phyloP scores from a whole-genome alignment of 2,888 invertebrate species.

The Tenthredo livida region DNA sequence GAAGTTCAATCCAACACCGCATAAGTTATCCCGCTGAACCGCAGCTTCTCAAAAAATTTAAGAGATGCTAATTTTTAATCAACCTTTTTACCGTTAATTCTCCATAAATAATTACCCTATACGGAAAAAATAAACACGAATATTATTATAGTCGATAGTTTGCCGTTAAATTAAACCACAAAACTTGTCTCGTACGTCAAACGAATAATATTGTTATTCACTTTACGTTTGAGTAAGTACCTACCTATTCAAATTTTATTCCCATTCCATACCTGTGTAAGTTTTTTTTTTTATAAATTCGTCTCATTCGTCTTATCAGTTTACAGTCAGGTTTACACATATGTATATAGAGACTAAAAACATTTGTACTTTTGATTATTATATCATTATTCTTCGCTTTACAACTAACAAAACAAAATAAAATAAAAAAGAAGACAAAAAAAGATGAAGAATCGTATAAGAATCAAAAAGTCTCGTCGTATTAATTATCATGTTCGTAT shows the following conservation, averaged over 20 bases:
- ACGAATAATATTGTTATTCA: neutral
- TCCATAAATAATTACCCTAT: neutral
- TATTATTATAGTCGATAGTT: neutral
- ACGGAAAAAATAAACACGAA: too few relatives aligned
- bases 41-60: neutral
- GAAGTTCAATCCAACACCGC: neutral
- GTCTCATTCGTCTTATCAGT: neutral
- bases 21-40: neutral
- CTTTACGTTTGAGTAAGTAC: neutral
- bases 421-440: neutral
- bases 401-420: neutral
- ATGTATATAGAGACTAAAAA: neutral
- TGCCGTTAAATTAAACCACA: neutral
- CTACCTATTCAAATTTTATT: neutral
- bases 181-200: conserved; percentile 6
- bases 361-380: neutral
- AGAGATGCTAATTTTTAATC: neutral
- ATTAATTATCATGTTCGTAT: neutral
- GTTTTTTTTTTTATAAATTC: neutral
- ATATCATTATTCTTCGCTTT: neutral
- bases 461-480: neutral
- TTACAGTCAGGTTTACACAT: neutral
- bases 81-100: neutral
- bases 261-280: neutral
- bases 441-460: neutral